A percentile compares a stretch with the other conserved stretches of the same genome.
Evolutionary conservation across 2,113 vertebrate genomes (phyloP).

Genomic region (Mesembrinibis cayennensis): DNA sequence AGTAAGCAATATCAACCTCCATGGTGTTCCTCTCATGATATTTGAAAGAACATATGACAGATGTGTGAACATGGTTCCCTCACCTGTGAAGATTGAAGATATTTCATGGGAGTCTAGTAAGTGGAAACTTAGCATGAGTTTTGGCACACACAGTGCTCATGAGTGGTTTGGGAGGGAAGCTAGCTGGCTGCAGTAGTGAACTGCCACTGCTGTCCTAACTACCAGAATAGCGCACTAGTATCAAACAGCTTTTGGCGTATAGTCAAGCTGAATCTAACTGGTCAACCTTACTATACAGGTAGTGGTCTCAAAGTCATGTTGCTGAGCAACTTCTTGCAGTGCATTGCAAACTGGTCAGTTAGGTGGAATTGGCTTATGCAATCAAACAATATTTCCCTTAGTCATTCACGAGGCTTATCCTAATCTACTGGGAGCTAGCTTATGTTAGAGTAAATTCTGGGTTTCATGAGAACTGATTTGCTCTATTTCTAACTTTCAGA

Average conservation of each 20-base stretch:
- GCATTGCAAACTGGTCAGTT: background rate
- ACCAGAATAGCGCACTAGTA: background rate
- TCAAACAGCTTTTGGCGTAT: background rate
- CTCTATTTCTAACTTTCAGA: constrained; percentile 50
- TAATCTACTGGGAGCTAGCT: background rate
- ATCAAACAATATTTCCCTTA: background rate
- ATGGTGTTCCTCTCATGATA: constrained; percentile 73
- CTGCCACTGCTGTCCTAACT: background rate
- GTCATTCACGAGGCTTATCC: background rate
- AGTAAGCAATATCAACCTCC: constrained; percentile 66
- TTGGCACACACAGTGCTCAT: background rate
- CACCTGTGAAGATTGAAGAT: constrained; percentile 47
- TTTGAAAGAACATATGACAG: constrained; percentile 41
- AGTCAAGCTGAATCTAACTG: background rate
- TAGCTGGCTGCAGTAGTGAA: background rate
- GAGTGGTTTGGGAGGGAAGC: background rate
- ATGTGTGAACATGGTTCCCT: constrained; percentile 33
- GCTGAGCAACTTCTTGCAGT: background rate
- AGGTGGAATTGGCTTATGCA: background rate
- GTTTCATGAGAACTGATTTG: background rate
- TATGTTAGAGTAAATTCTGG: background rate
- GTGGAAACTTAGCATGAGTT: background rate
- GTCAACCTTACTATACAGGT: background rate
- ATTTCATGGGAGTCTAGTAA: constrained; percentile 67
- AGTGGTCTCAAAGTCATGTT: background rate